These are phyloP conservation scores for Callitettix versicolor DNA, from an alignment of 1,140 invertebrate genomes.

Conservation along the genomic window DNA sequence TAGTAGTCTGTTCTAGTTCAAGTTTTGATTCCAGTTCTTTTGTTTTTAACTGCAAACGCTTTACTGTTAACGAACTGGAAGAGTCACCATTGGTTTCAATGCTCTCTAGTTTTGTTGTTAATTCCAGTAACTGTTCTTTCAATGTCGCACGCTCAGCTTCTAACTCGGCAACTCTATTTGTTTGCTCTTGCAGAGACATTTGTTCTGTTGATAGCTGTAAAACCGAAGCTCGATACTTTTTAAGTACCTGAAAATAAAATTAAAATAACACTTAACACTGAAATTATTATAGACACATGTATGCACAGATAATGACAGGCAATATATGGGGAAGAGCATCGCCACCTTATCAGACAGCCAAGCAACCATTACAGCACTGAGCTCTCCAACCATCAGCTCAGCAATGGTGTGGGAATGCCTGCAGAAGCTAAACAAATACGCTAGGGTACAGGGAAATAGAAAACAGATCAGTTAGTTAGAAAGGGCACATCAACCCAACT, in stretches of 20 bases:
- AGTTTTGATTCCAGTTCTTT: constrained; percentile 83
- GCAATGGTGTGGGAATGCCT: no score
- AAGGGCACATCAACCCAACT: no score
- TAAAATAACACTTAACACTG: no score
- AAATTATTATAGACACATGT: no score
- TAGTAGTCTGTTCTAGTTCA: constrained; percentile 78
- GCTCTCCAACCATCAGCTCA: no score
- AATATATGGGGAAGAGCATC: no score
- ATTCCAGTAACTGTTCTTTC: constrained; percentile 64
- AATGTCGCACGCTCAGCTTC: constrained; percentile 64
- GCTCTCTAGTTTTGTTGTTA: constrained; percentile 61
- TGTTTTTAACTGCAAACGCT: constrained; percentile 60
- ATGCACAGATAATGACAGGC: no score
- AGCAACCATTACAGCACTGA: no score
- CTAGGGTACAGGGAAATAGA: no score
- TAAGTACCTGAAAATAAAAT: constrained; percentile 54
- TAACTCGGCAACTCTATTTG: constrained; percentile 64
- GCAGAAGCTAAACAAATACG: no score
- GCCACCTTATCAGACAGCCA: no score
- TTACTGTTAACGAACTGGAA: constrained; percentile 56
- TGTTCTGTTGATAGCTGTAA: constrained; percentile 78
- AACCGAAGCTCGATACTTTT: constrained; percentile 82
- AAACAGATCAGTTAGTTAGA: no score
- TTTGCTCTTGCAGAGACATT: constrained; percentile 65
- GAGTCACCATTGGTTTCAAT: constrained; percentile 68